Conservation (phyloP, 2,888 invertebrate genomes). For the Barypeithes pellucidus region DNA sequence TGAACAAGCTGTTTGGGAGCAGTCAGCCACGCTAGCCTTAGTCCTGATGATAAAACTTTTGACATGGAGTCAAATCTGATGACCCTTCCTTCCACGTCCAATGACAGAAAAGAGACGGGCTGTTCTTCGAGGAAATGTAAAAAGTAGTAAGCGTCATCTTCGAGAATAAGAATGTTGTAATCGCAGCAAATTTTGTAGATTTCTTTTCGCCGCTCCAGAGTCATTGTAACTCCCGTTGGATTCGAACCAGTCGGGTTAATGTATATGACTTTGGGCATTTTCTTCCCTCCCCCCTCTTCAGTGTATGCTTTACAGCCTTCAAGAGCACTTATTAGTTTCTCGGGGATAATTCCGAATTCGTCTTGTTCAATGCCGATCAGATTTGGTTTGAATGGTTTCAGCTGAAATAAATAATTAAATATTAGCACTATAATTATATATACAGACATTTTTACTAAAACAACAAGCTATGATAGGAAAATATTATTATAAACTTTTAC, state of each 20-base stretch:
- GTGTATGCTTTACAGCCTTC: conserved; percentile 71
- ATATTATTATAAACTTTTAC: too few species aligned
- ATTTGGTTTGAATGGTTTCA: conserved; percentile 79
- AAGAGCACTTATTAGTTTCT: conserved; percentile 74
- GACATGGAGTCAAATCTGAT: conserved; percentile 85
- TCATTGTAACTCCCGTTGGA: conserved; percentile 78
- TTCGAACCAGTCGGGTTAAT: conserved; percentile 77
- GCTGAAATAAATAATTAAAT: conserved; percentile 70
- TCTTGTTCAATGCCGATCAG: conserved; percentile 82
- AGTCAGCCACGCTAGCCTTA: conserved; percentile 83
- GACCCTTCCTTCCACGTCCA: conserved; percentile 85
- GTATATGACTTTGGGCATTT: conserved; percentile 83
- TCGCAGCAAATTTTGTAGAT: conserved; percentile 84
- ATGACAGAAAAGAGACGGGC: conserved; percentile 79
- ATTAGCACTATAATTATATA: not conserved
- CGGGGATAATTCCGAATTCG: conserved; percentile 78
- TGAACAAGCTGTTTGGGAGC: conserved; percentile 79
- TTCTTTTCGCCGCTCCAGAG: conserved; percentile 77
- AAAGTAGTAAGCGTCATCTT: conserved; percentile 89
- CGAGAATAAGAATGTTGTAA: conserved; percentile 84
- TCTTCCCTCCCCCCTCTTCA: conserved; percentile 65
- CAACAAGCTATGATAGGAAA: too few species aligned
- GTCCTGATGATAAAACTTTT: conserved; percentile 81
- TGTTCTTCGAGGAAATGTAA: conserved; percentile 79
- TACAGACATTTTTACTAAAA: not conserved